Percentiles rank a stretch among this genome's conserved stretches.
phyloP scores from a whole-genome alignment of 2,797 vertebrate species.

The Syngnathus rostellatus region DNA sequence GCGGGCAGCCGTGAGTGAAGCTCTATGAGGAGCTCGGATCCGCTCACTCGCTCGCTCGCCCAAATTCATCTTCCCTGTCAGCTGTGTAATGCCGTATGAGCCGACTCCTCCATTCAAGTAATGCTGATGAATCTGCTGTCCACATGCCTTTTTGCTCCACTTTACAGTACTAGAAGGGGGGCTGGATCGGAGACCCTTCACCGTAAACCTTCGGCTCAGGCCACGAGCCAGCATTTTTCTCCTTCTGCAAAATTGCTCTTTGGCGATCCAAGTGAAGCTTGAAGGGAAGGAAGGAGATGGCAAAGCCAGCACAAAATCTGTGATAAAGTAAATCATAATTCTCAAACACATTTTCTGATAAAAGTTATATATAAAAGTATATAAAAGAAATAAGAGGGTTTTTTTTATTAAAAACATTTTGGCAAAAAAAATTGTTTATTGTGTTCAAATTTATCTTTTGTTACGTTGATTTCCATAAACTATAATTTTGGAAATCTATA shows the following conservation, averaged over 20 bases:
- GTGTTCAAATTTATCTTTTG: too few relatives aligned
- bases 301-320: not conserved
- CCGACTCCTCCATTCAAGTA: conserved; percentile 60
- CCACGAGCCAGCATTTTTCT: conserved; percentile 49
- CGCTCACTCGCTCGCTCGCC: conserved; percentile 44
- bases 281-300: not conserved
- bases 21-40: conserved; percentile 54
- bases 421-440: not conserved
- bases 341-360: too few relatives aligned
- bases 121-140: conserved; percentile 63
- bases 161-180: conserved; percentile 47
- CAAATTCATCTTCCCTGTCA: conserved; percentile 67
- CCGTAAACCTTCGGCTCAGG: conserved; percentile 54
- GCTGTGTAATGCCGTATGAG: conserved; percentile 57
- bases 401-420: too few relatives aligned
- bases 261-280: conserved; percentile 31
- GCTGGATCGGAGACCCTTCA: conserved; percentile 50
- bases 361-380: too few relatives aligned
- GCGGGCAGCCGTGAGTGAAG: conserved; percentile 53
- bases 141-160: conserved; percentile 48
- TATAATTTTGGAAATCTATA: too few relatives aligned
- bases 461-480: too few relatives aligned
- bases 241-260: conserved; percentile 48
- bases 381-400: too few relatives aligned
- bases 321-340: too few relatives aligned